phyloP scores from a whole-genome alignment of 2,888 invertebrate genomes.

The Meteorus colon region DNA sequence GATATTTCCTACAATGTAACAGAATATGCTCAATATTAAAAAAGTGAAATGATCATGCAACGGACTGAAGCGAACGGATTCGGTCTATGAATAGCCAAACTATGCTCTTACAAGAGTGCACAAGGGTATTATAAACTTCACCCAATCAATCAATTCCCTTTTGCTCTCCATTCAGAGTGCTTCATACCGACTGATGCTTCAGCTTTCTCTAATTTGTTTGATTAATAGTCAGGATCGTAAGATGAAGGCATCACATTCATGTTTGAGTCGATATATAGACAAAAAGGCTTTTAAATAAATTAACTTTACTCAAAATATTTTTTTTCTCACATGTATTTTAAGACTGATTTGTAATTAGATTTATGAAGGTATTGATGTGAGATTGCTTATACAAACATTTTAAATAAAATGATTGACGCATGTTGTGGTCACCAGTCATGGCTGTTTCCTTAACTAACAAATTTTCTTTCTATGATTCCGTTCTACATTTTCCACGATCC shows the following conservation, averaged over 20 bases:
- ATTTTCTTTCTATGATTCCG: not conserved
- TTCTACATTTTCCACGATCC: not conserved
- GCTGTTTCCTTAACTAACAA: slow-evolving; percentile 7
- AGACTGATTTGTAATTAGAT: not conserved
- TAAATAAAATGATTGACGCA: not conserved
- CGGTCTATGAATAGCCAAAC: too few species aligned
- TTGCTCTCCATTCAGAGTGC: not conserved
- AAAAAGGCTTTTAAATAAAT: slow-evolving; percentile 7
- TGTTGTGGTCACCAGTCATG: not conserved
- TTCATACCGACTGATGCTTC: not conserved
- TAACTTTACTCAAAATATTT: slow-evolving; percentile 11
- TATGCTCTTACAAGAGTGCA: not conserved
- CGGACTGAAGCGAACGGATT: too few species aligned
- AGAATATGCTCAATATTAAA: too few species aligned
- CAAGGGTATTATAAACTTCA: too few species aligned
- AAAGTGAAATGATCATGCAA: too few species aligned
- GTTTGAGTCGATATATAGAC: not conserved
- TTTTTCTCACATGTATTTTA: not conserved
- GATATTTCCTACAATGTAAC: too few species aligned
- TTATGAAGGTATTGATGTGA: not conserved
- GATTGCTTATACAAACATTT: not conserved
- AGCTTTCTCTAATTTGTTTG: not conserved
- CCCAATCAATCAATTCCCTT: too few species aligned
- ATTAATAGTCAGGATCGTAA: not conserved
- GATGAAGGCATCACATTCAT: not conserved